These are phyloP conservation scores for Escarpia spicata DNA, from an alignment of 2,888 invertebrate genomes.

Conservation along the genomic window DNA sequence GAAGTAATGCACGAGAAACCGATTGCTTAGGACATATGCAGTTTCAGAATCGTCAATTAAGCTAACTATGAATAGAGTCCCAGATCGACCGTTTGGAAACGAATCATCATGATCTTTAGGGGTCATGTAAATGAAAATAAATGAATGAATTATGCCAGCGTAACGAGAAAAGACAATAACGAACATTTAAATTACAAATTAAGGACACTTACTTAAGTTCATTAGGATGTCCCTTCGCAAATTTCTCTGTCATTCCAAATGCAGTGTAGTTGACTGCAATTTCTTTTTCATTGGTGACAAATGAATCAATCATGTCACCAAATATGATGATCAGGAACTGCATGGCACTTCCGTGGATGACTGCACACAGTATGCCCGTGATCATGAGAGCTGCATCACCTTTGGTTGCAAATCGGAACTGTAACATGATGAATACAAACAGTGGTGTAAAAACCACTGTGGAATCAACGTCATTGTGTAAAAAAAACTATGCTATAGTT, in stretches of 20 bases:
- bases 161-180: neutral
- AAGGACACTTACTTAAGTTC: neutral
- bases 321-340: constrained; percentile 14
- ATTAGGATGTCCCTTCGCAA: neutral
- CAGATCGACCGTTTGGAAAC: neutral
- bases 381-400: constrained; percentile 58
- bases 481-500: no score
- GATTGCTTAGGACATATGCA: no score
- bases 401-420: constrained; percentile 60
- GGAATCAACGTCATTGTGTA: no score
- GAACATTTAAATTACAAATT: neutral
- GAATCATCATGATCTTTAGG: neutral
- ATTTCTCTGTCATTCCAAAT: neutral
- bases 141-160: neutral
- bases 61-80: neutral
- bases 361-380: constrained; percentile 53
- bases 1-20: no score
- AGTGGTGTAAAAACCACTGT: neutral
- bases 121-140: neutral
- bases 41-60: neutral
- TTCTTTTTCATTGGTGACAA: neutral
- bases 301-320: constrained; percentile 21
- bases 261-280: neutral
- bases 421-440: constrained; percentile 24
- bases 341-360: constrained; percentile 50